phyloP scores from a whole-genome alignment of 2,888 invertebrate species.

The Standfussiana lucernea region DNA sequence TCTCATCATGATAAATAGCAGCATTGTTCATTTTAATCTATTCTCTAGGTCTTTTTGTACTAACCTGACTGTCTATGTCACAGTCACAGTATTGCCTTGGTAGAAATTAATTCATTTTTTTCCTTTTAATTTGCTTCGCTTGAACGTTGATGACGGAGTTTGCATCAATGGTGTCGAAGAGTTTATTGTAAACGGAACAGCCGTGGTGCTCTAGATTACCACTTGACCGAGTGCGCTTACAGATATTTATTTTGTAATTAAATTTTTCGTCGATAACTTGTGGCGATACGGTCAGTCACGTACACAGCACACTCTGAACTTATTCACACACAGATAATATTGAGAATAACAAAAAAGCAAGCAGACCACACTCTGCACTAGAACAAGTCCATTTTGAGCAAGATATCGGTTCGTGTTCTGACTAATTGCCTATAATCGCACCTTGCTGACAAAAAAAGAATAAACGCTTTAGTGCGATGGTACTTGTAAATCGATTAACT shows the following conservation, averaged over 20 bases:
- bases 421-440: conserved; percentile 46
- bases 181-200: conserved; percentile 40
- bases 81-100: conserved; percentile 42
- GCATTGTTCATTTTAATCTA: conserved; percentile 51
- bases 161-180: conserved; percentile 4
- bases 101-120: conserved; percentile 16
- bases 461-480: conserved; percentile 45
- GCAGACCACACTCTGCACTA: conserved; percentile 12
- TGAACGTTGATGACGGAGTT: conserved; percentile 11
- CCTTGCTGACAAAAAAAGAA: conserved; percentile 48
- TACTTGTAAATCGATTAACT: conserved; percentile 52
- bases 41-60: conserved; percentile 55
- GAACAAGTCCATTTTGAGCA: conserved; percentile 43
- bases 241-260: conserved; percentile 66
- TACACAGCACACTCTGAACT: conserved; percentile 45
- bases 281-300: conserved; percentile 65
- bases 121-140: conserved; percentile 23
- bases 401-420: conserved; percentile 35
- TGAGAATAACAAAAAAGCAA: conserved; percentile 34
- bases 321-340: conserved; percentile 32
- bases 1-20: conserved; percentile 46
- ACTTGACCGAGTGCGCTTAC: conserved; percentile 49
- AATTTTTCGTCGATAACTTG: conserved; percentile 67
- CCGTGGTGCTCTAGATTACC: conserved; percentile 32
- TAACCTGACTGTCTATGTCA: conserved; percentile 20